Conservation (phyloP, 2,113 vertebrate species). For the Halcyon malimbica region DNA sequence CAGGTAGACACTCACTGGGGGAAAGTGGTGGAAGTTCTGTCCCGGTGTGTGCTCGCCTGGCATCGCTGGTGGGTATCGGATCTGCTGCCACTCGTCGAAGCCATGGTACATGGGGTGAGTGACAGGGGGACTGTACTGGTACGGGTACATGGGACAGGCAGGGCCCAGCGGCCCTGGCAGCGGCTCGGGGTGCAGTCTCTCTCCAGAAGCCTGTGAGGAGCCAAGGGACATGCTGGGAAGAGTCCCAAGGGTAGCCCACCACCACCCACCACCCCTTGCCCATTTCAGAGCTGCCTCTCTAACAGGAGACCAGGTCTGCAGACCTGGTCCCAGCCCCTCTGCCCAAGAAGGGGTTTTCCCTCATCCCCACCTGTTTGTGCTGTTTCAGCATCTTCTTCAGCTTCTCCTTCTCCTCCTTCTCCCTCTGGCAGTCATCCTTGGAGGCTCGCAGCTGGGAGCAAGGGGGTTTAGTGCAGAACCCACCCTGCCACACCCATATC, state of each 20-base stretch:
- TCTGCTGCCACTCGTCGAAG: slow-evolving; percentile 89
- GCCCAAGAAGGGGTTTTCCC: neutral
- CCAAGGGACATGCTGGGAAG: neutral
- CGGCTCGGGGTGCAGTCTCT: slow-evolving; percentile 84
- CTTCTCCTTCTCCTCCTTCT: slow-evolving; percentile 89
- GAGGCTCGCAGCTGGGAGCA: slow-evolving; percentile 84
- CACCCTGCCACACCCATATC: neutral
- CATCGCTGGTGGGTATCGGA: slow-evolving; percentile 86
- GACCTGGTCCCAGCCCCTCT: neutral
- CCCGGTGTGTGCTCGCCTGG: slow-evolving; percentile 71
- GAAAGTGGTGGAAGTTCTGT: slow-evolving; percentile 85
- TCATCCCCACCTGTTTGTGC: slow-evolving; percentile 87
- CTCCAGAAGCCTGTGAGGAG: slow-evolving; percentile 78
- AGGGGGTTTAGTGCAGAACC: neutral
- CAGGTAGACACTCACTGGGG: slow-evolving; percentile 66
- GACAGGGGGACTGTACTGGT: slow-evolving; percentile 83
- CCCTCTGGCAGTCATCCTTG: slow-evolving; percentile 90
- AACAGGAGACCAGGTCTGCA: neutral
- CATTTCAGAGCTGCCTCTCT: neutral
- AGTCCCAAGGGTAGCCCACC: neutral
- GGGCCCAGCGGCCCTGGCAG: slow-evolving; percentile 77
- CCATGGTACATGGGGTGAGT: slow-evolving; percentile 81
- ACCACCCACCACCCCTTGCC: fast-evolving
- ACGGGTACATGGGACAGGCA: slow-evolving; percentile 87
- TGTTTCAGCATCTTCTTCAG: slow-evolving; percentile 90